Conservation (phyloP, 2,797 vertebrate species). For the Sebastiscus tertius region DNA sequence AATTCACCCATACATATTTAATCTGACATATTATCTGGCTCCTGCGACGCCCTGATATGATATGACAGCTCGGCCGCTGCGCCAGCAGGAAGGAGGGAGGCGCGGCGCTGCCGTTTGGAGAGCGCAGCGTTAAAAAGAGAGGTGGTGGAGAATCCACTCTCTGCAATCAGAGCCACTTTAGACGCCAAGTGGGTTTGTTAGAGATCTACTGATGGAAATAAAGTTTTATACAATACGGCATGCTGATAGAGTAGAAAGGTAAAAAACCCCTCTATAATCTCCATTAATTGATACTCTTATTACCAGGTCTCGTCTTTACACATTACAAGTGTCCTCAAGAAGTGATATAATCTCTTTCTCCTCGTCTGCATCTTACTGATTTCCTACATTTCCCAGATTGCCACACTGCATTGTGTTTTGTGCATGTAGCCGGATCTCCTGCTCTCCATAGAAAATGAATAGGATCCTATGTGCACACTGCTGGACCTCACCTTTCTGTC, state of each 20-base stretch:
- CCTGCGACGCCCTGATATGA: conserved; percentile 76
- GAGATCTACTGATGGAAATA: conserved; percentile 1
- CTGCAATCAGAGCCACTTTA: conserved; percentile 66
- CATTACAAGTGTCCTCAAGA: not conserved
- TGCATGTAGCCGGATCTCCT: no score
- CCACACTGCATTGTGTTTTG: accelerated
- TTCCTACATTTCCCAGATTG: conserved; percentile 16
- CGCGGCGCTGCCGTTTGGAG: conserved; percentile 25
- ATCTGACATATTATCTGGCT: conserved; percentile 85
- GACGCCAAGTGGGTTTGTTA: conserved; percentile 25
- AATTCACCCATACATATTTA: conserved; percentile 89
- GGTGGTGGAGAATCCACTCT: conserved; percentile 62
- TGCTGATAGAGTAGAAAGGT: not conserved
- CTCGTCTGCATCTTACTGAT: not conserved
- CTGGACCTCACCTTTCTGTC: not conserved
- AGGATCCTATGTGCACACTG: not conserved
- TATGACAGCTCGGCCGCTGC: conserved; percentile 70
- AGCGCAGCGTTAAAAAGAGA: conserved; percentile 27
- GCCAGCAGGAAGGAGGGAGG: conserved; percentile 57
- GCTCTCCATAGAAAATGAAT: no score
- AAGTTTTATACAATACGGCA: not conserved
- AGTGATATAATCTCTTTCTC: not conserved
- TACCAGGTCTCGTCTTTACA: not conserved
- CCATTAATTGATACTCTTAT: not conserved
- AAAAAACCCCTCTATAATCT: not conserved